Base-by-base conservation (phyloP, 2,888 invertebrate species). In the Drosophila paracracens region DNA sequence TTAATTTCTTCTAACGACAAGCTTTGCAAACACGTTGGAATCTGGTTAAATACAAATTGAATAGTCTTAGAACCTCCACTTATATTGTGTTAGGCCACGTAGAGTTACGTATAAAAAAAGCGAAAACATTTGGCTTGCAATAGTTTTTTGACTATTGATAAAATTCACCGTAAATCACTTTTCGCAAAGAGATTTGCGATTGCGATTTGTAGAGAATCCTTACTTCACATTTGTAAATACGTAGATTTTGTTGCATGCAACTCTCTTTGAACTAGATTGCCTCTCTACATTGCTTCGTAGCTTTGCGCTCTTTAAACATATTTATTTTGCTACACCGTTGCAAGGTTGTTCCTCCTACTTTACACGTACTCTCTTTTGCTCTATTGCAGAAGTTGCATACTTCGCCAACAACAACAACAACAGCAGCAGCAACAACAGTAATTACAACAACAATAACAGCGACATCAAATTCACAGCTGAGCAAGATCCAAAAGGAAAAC, bases 321-420 rank as follows among this genome's bases (percentile, higher is more conserved):
- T 36, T 43, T 52, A 29, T 67, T 50, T 56, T 61, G 58, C 27
- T 21, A 38, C 68, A 54, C 51, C 59, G 59, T 48, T 27, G 57
- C 50, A 89, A 79, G 91, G 89, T 79, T 46, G 13, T 56, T 38
- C n/a, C 56, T 84, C 83, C 84, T 78, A 84, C 86, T 90, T 90
- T 73, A 87, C 77, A 89, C 82, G 83, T 89, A 81, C 83, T 89
- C 65, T 81, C 75, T 90, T 83, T 83, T 92, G 79, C 76, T 91
- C 82, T 91, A 85, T 92, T 93, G 81, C 93, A 93, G 92, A 92
- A 91, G 91, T 93, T 90, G 90, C 91, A 85, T 89, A 91, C 91
- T 90, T 90, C 89, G 90, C 89, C 87, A 92, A 90, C 79, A 75
- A 76, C 70, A 79, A 68, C 74, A 76, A 72, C 88, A 68, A 43